phyloP scores from a whole-genome alignment of 1,140 invertebrate genomes.

The Nasonia longicornis region DNA sequence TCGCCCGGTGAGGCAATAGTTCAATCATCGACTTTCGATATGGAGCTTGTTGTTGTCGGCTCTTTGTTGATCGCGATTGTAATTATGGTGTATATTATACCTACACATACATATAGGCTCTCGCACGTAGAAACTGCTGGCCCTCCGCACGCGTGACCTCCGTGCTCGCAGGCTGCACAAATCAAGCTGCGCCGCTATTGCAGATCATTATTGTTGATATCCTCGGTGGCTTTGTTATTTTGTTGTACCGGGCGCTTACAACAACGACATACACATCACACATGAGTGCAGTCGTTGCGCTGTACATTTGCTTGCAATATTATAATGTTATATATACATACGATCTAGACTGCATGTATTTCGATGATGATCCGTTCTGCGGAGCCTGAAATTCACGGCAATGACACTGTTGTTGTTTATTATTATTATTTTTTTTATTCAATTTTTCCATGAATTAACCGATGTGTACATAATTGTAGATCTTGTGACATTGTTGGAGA shows the following conservation, averaged over 20 bases:
- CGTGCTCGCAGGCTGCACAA: not conserved
- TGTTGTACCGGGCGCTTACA: not conserved
- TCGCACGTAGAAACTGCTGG: not conserved
- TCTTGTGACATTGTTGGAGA: not conserved
- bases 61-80: constrained; percentile 1
- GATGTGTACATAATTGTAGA: not conserved
- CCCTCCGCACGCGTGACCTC: not conserved
- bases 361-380: not conserved
- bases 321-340: not conserved
- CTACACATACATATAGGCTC: not conserved
- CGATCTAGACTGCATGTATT: not conserved
- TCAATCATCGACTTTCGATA: constrained; percentile 24
- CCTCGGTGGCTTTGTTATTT: not conserved
- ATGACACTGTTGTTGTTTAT: not conserved
- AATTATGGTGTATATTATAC: not conserved
- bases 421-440: not conserved
- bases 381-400: not conserved
- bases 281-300: not conserved
- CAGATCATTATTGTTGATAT: constrained; percentile 1
- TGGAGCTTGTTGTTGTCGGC: not conserved
- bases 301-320: not conserved
- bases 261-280: not conserved
- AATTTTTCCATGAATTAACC: not conserved
- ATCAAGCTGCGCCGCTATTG: not conserved
- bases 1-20: constrained; percentile 17